Evolutionary conservation across 2,797 vertebrate genomes (phyloP).

Genomic region (Argyrosomus regius): DNA sequence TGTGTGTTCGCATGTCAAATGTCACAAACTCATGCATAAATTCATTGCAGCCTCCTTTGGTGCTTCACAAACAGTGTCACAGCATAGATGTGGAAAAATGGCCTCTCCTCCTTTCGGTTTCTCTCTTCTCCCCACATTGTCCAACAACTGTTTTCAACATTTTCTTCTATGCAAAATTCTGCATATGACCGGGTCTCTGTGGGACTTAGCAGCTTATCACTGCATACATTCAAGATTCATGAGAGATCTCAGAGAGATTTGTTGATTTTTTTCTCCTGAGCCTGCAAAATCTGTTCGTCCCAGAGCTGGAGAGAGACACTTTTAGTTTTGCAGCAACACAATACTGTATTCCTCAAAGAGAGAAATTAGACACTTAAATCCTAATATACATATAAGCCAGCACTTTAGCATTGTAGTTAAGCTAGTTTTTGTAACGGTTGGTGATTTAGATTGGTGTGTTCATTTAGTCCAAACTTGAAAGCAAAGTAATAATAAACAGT

Average conservation of each 20-base stretch:
- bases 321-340: not conserved
- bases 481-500: not conserved
- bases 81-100: constrained; percentile 3
- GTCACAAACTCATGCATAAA: constrained; percentile 62
- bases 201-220: constrained; percentile 2
- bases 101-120: not conserved
- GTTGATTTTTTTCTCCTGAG: constrained; percentile 13
- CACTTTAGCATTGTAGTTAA: not conserved
- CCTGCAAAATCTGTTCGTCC: not conserved
- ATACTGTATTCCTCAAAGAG: not conserved
- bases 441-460: not conserved
- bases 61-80: constrained; percentile 20
- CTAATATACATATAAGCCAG: not conserved
- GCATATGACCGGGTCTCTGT: not conserved
- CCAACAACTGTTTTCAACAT: not conserved
- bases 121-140: not conserved
- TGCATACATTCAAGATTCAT: constrained; percentile 24
- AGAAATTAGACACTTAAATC: not conserved
- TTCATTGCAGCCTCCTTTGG: constrained; percentile 36
- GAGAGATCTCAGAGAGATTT: constrained; percentile 11
- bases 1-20: constrained; percentile 34
- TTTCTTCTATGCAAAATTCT: not conserved
- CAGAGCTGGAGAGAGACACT: not conserved
- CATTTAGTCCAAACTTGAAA: not conserved
- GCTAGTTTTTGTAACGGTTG: not conserved